These are phyloP conservation scores for Sebastes paucispinis DNA, from an alignment of 2,797 vertebrate genomes.

Conservation along the genomic window DNA sequence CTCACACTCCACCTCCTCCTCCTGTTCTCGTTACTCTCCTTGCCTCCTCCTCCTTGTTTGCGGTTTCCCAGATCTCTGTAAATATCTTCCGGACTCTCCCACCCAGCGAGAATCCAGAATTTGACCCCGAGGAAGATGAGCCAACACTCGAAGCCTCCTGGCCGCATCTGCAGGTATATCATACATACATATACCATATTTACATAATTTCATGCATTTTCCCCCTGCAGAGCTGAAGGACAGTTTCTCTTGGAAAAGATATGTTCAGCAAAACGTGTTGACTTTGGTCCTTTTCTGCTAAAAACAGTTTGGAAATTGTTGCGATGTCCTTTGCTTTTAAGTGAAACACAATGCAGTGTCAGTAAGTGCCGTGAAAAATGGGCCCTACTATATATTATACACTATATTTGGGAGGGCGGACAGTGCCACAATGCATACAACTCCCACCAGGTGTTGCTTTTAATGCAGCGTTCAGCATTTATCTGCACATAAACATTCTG, in stretches of 20 bases:
- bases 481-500: neutral
- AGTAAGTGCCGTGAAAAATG: constrained; percentile 18
- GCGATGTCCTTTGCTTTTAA: neutral
- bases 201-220: neutral
- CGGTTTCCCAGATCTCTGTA: constrained; percentile 86
- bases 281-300: neutral
- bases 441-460: constrained; percentile 34
- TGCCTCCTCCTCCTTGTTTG: neutral
- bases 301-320: neutral
- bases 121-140: constrained; percentile 94
- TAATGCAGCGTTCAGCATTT: constrained; percentile 26
- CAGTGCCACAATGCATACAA: neutral
- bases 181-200: neutral
- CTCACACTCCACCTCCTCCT: too few relatives aligned
- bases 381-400: neutral
- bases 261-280: neutral
- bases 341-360: constrained; percentile 9
- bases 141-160: constrained; percentile 93
- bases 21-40: neutral
- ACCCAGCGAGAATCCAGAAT: constrained; percentile 93
- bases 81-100: constrained; percentile 95
- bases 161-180: constrained; percentile 91
- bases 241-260: neutral
- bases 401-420: neutral
- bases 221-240: neutral